These are phyloP conservation scores for Erythrocercus mccallii DNA, from an alignment of 2,113 vertebrate species.

Conservation along the genomic window DNA sequence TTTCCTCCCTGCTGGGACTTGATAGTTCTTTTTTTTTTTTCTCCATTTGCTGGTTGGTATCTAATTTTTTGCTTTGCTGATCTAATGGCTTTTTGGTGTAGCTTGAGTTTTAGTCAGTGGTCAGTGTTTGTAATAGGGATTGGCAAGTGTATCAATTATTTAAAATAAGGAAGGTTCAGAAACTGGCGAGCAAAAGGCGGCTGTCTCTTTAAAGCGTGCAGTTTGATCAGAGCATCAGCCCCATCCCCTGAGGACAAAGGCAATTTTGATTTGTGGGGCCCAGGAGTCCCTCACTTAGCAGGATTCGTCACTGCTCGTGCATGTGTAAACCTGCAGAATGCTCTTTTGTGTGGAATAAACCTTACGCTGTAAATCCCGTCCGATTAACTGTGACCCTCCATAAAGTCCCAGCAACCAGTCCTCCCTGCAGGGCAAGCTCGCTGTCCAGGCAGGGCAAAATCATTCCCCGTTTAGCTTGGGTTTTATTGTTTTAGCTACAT, in stretches of 20 bases:
- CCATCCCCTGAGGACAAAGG: conserved; percentile 52
- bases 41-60: not conserved
- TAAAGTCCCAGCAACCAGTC: not conserved
- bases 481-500: not conserved
- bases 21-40: not conserved
- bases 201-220: conserved; percentile 56
- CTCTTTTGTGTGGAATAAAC: conserved; percentile 56
- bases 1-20: conserved; percentile 25
- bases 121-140: not conserved
- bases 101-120: not conserved
- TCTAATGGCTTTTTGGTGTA: conserved; percentile 1
- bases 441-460: not conserved
- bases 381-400: not conserved
- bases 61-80: conserved; percentile 30
- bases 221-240: conserved; percentile 47
- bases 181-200: not conserved
- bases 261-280: conserved; percentile 64
- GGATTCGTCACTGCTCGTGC: not conserved
- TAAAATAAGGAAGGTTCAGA: conserved; percentile 9
- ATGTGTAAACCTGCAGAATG: conserved; percentile 49
- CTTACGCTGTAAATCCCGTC: not conserved
- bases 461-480: not conserved
- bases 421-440: not conserved
- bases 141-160: conserved; percentile 28
- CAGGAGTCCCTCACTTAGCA: conserved; percentile 46